phyloP scores from a whole-genome alignment of 2,113 vertebrate genomes.

The Pedetes capensis region DNA sequence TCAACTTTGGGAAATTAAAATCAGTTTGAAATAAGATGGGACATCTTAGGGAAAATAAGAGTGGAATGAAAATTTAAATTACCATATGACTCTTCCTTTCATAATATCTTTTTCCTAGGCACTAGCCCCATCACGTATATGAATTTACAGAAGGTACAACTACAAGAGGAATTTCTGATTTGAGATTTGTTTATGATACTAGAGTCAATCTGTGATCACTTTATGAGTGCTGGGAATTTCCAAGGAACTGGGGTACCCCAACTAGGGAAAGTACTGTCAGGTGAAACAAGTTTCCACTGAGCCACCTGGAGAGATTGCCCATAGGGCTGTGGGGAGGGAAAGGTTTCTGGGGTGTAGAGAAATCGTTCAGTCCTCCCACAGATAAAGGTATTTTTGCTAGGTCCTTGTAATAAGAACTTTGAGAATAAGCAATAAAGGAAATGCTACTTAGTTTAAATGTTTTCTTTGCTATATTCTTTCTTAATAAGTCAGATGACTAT shows the following conservation, averaged over 20 bases:
- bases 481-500: conserved; percentile 45
- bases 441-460: conserved; percentile 34
- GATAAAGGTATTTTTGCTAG: not conserved
- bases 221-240: conserved; percentile 36
- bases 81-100: not conserved
- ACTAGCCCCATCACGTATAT: not conserved
- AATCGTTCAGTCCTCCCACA: not conserved
- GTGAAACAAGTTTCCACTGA: conserved; percentile 18
- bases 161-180: not conserved
- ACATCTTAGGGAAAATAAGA: not conserved
- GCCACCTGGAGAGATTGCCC: not conserved
- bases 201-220: not conserved
- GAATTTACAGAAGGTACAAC: not conserved
- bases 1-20: not conserved
- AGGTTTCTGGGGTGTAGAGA: not conserved
- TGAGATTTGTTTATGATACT: not conserved
- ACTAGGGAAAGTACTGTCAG: not conserved
- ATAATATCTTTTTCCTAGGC: not conserved
- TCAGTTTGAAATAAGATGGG: not conserved
- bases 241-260: not conserved
- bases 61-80: conserved; percentile 2
- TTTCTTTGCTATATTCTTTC: conserved; percentile 35
- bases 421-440: conserved; percentile 45
- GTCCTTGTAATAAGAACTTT: conserved; percentile 50
- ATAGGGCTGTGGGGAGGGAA: not conserved